A percentile compares a stretch with the other conserved stretches of the same genome.
These are phyloP conservation scores for Triplophysa rosa DNA, from an alignment of 2,113 vertebrate genomes.

Conservation along the genomic window DNA sequence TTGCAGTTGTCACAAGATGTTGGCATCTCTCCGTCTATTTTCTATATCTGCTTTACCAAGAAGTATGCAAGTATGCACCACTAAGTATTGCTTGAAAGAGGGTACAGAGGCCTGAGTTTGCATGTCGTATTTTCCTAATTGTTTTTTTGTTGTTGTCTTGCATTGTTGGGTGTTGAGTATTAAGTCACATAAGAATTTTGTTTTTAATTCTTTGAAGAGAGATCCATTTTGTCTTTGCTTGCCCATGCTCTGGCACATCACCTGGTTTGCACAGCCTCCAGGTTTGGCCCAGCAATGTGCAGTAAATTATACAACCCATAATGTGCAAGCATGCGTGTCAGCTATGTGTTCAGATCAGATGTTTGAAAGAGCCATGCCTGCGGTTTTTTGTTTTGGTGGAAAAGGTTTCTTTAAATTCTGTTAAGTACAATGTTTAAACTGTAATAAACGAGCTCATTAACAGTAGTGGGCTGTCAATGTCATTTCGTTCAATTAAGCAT, in stretches of 20 bases:
- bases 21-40: too few species aligned
- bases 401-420: background rate
- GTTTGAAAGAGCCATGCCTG: background rate
- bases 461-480: too few species aligned
- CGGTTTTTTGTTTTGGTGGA: background rate
- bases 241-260: background rate
- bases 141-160: constrained; percentile 2
- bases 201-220: background rate
- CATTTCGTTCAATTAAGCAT: too few species aligned
- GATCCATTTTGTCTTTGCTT: constrained; percentile 16
- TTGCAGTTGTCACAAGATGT: background rate
- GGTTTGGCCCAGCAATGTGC: constrained; percentile 30
- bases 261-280: constrained; percentile 16
- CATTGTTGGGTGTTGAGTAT: background rate
- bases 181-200: background rate
- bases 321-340: background rate
- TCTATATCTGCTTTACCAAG: too few species aligned
- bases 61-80: too few species aligned
- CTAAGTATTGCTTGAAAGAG: background rate
- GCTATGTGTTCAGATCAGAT: constrained; percentile 1
- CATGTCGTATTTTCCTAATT: constrained; percentile 36
- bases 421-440: background rate
- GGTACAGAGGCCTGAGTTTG: constrained; percentile 39
- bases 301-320: background rate
- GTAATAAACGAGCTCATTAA: too few species aligned